Conservation (phyloP, 1,140 invertebrate species). For the Macrobrachium nipponense region DNA sequence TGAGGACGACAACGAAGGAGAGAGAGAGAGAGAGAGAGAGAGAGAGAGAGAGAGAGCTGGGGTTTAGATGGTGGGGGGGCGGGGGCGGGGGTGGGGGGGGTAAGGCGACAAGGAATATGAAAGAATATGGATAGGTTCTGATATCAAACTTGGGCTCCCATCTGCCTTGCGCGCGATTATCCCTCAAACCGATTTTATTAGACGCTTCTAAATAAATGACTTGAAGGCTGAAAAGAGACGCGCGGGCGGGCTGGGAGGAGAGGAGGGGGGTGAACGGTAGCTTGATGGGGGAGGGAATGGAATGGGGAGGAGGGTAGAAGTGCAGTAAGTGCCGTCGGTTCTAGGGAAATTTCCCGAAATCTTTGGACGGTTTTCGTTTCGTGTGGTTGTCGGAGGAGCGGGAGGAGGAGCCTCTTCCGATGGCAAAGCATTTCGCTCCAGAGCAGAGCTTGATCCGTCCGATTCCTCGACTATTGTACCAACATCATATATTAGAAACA, state of each 20-base stretch:
- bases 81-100: not conserved
- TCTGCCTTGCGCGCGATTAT: conserved; percentile 54
- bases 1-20: conserved; percentile 7
- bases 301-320: not conserved
- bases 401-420: not conserved
- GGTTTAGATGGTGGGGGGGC: not conserved
- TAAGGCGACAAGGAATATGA: conserved; percentile 33
- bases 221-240: conserved; percentile 57
- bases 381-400: not conserved
- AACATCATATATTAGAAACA: no score
- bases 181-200: conserved; percentile 60
- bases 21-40: not conserved
- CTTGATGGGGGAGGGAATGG: no score
- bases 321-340: not conserved
- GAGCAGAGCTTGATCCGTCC: no score
- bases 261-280: not conserved
- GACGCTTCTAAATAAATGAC: conserved; percentile 60
- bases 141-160: conserved; percentile 48
- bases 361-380: conserved; percentile 40
- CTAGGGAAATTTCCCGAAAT: conserved; percentile 33
- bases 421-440: no score
- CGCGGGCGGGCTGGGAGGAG: not conserved
- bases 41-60: conserved; percentile 16
- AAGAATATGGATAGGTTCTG: conserved; percentile 55
- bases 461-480: no score